phyloP scores from a whole-genome alignment of 2,113 vertebrate species.

The Ceyx margarethae region DNA sequence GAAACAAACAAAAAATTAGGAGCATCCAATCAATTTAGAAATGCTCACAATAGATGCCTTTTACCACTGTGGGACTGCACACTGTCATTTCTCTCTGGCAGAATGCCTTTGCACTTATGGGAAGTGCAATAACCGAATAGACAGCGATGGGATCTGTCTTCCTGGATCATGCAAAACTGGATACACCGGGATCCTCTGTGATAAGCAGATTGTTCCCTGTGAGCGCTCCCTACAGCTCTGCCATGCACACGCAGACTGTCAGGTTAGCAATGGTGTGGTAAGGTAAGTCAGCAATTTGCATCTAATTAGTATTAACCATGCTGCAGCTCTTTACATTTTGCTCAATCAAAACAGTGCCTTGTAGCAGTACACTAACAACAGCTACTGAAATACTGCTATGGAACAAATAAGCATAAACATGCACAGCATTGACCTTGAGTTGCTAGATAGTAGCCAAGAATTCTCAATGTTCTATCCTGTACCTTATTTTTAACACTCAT shows the following conservation, averaged over 20 bases:
- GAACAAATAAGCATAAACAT: background rate
- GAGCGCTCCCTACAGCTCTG: constrained; percentile 77
- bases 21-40: background rate
- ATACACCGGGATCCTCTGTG: constrained; percentile 79
- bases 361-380: background rate
- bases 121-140: constrained; percentile 80
- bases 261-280: constrained; percentile 66
- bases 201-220: constrained; percentile 74
- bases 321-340: background rate
- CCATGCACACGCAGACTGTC: constrained; percentile 85
- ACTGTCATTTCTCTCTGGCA: constrained; percentile 36
- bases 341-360: background rate
- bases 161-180: constrained; percentile 74
- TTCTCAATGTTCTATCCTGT: background rate
- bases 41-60: background rate
- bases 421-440: background rate
- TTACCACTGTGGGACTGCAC: background rate
- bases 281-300: constrained; percentile 71
- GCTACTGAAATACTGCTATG: background rate
- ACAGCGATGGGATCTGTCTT: constrained; percentile 81
- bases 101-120: constrained; percentile 85
- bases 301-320: background rate
- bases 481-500: background rate
- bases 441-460: background rate
- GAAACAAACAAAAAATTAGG: background rate